Conservation (phyloP, 2,113 vertebrate species). For the Rhynchopsitta pachyrhyncha region DNA sequence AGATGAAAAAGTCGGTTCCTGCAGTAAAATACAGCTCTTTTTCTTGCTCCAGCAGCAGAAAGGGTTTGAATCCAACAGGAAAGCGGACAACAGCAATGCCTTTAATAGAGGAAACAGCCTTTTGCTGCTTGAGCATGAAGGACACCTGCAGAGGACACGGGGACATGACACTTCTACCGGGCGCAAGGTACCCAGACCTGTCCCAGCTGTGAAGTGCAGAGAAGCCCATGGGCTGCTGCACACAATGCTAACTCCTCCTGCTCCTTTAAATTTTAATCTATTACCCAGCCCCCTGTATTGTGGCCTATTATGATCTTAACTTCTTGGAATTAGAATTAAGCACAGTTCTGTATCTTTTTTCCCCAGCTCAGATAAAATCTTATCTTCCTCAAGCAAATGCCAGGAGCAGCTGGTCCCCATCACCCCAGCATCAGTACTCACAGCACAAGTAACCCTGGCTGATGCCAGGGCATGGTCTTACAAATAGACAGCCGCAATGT, state of each 20-base stretch:
- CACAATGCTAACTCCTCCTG: background rate
- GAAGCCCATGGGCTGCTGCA: background rate
- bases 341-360: background rate
- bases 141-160: background rate
- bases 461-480: background rate
- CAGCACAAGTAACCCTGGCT: background rate
- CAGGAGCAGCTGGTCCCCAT: background rate
- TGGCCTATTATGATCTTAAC: background rate
- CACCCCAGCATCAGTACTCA: fast-evolving
- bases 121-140: background rate
- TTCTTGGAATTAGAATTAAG: background rate
- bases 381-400: background rate
- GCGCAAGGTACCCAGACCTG: fast-evolving
- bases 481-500: background rate
- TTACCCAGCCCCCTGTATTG: background rate
- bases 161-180: background rate
- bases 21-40: too few species aligned
- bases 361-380: background rate
- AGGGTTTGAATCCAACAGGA: background rate
- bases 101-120: background rate
- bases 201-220: fast-evolving
- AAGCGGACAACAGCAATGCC: fast-evolving
- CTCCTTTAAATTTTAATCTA: background rate
- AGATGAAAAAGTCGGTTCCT: too few species aligned
- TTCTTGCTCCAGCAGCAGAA: background rate